Percentiles rank a stretch among this genome's conserved stretches.
These are phyloP conservation scores for Amblyteles armatorius DNA, from an alignment of 2,888 invertebrate species.

Conservation along the genomic window DNA sequence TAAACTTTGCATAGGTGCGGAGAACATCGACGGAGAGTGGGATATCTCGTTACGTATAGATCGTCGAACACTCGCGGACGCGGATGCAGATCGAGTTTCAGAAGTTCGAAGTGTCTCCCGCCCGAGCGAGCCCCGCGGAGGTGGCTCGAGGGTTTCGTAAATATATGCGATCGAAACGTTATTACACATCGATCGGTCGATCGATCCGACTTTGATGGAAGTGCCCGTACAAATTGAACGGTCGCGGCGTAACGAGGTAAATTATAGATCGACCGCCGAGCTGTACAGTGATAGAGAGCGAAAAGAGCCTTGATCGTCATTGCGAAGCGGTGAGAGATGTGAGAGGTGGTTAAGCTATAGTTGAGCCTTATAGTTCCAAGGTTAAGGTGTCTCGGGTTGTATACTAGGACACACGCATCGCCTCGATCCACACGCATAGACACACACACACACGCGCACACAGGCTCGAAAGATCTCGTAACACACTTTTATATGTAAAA, in stretches of 20 bases:
- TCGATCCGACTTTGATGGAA: conserved; percentile 15
- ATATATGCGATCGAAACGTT: background rate
- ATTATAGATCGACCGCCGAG: conserved; percentile 26
- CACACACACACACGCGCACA: background rate
- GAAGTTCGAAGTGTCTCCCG: conserved; percentile 6
- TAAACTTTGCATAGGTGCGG: conserved; percentile 14
- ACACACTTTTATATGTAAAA: conserved; percentile 45
- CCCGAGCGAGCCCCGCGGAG: background rate
- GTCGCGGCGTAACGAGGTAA: conserved; percentile 23
- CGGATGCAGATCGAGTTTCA: conserved; percentile 61
- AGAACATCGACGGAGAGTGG: background rate
- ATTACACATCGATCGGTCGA: conserved; percentile 15
- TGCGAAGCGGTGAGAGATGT: conserved; percentile 68
- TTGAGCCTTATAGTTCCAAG: conserved; percentile 73
- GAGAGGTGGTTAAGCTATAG: conserved; percentile 72
- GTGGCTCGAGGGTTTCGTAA: conserved; percentile 43
- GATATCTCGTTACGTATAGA: conserved; percentile 45
- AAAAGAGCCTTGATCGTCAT: conserved; percentile 64
- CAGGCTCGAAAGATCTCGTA: conserved; percentile 22
- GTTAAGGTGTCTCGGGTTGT: conserved; percentile 77
- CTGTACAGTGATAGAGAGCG: conserved; percentile 38
- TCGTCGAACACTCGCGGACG: conserved; percentile 21
- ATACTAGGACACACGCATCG: conserved; percentile 58
- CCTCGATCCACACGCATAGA: background rate
- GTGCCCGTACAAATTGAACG: conserved; percentile 54